Evolutionary conservation across 2,113 vertebrate species (phyloP).

Genomic region (Coturnix japonica): DNA sequence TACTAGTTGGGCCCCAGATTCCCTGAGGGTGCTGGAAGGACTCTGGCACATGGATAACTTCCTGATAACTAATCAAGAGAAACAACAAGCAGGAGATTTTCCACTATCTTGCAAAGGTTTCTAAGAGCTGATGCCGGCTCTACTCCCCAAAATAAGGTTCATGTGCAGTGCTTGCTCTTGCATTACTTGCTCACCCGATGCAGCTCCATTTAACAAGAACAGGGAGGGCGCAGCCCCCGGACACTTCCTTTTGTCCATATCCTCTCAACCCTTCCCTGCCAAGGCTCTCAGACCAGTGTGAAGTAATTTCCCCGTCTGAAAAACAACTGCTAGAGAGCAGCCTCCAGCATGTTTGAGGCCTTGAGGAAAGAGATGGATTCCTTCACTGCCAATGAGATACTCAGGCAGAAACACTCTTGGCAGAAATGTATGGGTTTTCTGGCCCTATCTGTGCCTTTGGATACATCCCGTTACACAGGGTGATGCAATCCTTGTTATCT

Average conservation of each 20-base stretch:
- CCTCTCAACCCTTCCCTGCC: background rate
- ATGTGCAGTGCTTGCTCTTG: accelerated
- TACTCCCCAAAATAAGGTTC: background rate
- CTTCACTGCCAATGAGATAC: slow-evolving; percentile 11
- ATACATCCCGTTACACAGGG: background rate
- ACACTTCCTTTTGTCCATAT: background rate
- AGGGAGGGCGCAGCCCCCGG: background rate
- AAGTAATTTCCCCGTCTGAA: slow-evolving; percentile 13
- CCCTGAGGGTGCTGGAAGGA: background rate
- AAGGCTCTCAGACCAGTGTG: background rate
- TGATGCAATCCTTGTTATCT: background rate
- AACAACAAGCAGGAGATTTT: background rate
- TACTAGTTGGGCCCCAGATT: background rate
- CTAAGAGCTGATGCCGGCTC: background rate
- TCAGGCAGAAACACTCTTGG: background rate
- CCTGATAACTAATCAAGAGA: background rate
- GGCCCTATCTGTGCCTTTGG: background rate
- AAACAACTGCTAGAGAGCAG: background rate
- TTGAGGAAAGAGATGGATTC: background rate
- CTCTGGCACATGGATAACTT: background rate
- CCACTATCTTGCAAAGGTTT: background rate
- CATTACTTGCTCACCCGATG: background rate
- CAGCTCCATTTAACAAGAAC: background rate
- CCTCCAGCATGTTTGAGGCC: background rate
- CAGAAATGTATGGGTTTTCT: background rate